Percentiles rank a stretch among this genome's conserved stretches.
Conservation (phyloP, 1,140 invertebrate genomes). For the Dreissena rostriformis region DNA sequence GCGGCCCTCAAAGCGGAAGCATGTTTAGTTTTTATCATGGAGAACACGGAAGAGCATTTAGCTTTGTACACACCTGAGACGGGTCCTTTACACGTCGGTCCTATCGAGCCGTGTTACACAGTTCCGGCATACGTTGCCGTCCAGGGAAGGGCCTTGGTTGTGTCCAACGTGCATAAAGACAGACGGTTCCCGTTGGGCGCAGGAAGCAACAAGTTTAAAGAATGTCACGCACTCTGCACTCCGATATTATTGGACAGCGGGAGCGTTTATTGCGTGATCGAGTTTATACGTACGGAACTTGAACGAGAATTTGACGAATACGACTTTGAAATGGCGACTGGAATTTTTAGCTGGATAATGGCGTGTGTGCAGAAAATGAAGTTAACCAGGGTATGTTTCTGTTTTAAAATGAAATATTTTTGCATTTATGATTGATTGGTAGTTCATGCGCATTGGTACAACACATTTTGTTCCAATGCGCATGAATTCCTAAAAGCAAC, state of each 20-base stretch:
- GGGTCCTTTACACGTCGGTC: slow-evolving; percentile 43
- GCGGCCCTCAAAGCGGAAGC: slow-evolving; percentile 52
- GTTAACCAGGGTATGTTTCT: slow-evolving; percentile 51
- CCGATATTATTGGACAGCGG: slow-evolving; percentile 61
- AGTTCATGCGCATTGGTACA: no score
- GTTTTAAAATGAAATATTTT: neutral
- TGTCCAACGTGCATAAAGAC: slow-evolving; percentile 57
- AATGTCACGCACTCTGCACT: slow-evolving; percentile 60
- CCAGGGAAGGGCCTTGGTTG: slow-evolving; percentile 49
- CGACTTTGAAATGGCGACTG: slow-evolving; percentile 62
- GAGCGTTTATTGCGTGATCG: slow-evolving; percentile 59
- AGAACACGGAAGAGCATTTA: slow-evolving; percentile 47
- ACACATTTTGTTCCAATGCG: no score
- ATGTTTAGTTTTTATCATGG: slow-evolving; percentile 51
- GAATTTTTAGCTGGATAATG: slow-evolving; percentile 61
- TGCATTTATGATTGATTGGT: neutral
- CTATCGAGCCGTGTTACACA: slow-evolving; percentile 56
- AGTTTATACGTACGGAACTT: slow-evolving; percentile 53
- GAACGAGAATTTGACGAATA: slow-evolving; percentile 53
- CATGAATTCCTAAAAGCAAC: no score
- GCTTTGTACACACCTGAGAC: slow-evolving; percentile 15
- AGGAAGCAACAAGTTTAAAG: slow-evolving; percentile 40
- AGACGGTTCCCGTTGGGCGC: slow-evolving; percentile 68
- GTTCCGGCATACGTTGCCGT: slow-evolving; percentile 63
- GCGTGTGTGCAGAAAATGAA: slow-evolving; percentile 62